Conservation (phyloP, 1,140 invertebrate species). For the Cyclina sinensis region DNA sequence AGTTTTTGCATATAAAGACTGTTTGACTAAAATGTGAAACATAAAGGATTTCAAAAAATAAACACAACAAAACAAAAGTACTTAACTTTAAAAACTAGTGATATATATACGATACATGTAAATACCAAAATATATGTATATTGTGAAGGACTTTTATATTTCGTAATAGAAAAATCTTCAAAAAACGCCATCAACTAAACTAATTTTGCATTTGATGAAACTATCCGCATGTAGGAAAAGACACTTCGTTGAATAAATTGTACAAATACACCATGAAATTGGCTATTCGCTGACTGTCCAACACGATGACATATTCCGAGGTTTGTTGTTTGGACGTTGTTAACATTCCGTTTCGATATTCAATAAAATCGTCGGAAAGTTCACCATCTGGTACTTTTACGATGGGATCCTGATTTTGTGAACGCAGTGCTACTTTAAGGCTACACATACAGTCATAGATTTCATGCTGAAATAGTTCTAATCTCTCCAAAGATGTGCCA, state of each 20-base stretch:
- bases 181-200: too few species aligned
- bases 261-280: background rate
- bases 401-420: background rate
- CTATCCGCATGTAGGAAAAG: too few species aligned
- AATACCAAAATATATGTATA: too few species aligned
- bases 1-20: too few species aligned
- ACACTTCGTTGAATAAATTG: background rate
- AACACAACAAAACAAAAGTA: too few species aligned
- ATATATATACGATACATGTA: too few species aligned
- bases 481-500: background rate
- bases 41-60: too few species aligned
- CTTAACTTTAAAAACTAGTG: too few species aligned
- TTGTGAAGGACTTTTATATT: too few species aligned
- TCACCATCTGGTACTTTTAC: background rate
- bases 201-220: too few species aligned
- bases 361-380: background rate
- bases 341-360: background rate
- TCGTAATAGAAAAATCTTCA: too few species aligned
- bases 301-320: background rate
- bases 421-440: background rate
- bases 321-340: background rate
- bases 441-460: background rate
- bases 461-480: background rate
- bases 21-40: too few species aligned
- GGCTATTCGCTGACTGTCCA: background rate